Base-by-base conservation (phyloP, 1,140 invertebrate genomes). In the Schmidtea mediterranea region DNA sequence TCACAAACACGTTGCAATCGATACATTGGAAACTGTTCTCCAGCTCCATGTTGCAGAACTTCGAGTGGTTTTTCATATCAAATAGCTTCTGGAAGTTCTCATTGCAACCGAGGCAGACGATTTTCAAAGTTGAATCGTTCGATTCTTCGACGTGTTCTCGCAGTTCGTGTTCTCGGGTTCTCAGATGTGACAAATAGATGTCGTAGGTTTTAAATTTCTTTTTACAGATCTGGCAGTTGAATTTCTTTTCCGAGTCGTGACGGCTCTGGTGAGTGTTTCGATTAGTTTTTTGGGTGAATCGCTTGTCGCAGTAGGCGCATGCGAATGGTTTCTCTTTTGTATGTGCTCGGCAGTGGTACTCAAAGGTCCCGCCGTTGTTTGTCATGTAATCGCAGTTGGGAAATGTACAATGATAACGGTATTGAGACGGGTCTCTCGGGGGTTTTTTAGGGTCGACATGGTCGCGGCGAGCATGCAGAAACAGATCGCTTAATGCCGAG, bases 241-340 rank as follows among this genome's bases (percentile, higher is more conserved):
- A 52, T 15, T 36, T 19, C 16, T 46, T 51, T 19, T 16, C 21
- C 2, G 19, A 19, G 2, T 48, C 43, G 22, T 52, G 51, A 36
- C 22, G 49, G 10, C 32, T 26, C n/a, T 36, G 36, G 39, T 57
- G 56, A 24, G 16, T 23, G 10, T 19, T 47, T 1, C 55, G 43
- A 47, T 53, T 49, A 10, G 26, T 19, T 2, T 8, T 38, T 21
- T 51, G 48, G 5, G 46, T 50, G 48, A 51, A 56, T 5, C 12
- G n/a, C 15, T 57, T 54, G 10, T 49, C 43, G 39, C 56, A 57
- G 1, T 50, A 37, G 15, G 49, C 47, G 46, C 56, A 57, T 24
- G 46, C 22, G 47, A 49, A 53, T n/a, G 50, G 50, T 26, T 50
- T 53, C 5, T 26, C 43, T n/a, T 49, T 49, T 16, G 50, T 39